Evolutionary conservation across 2,888 invertebrate species (phyloP), one percentile per base, ranked within the genome.

Genomic region (Meiosimyza decipiens): DNA sequence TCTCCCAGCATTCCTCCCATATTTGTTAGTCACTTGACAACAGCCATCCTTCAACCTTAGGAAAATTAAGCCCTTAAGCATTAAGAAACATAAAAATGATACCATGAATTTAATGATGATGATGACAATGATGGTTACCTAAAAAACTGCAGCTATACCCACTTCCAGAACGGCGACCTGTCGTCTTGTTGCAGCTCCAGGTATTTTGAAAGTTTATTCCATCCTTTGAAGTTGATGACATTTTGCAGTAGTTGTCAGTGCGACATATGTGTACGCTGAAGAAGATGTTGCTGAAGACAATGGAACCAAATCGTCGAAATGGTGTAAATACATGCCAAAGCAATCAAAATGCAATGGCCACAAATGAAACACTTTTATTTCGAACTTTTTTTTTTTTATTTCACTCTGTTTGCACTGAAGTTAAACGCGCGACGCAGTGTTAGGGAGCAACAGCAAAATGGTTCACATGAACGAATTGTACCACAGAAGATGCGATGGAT

Each of bases 81-180:
- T 40, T 40, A 9, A 40, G 0, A 1, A 9, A 9, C 40, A 9
- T 9, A 40, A 40, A 9, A 40, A 40, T 40, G 40, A 40, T 9
- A 40, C 6, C 40, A 40, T 40, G 9, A 40, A 40, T 40, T 9
- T 40, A 40, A 40, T 40, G 40, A 40, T 40, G 40, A 40, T 40
- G 9, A 40, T 40, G 11, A n/a, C 15, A 16, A 54, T 52, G 63
- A 22, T 52, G 78, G 55, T 82, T 85, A 87, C 87, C 87, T 84
- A 87, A 84, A 79, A 87, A 86, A 83, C 87, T 87, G 83, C 85
- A 84, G 80, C 87, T 87, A 82, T 85, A 82, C 77, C 86, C 86
- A 83, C 82, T 86, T 79, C 87, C 86, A 81, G 87, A 85, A 71
- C 87, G 86, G 72, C 83, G 83, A 76, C 86, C 85, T 76, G 85